These are phyloP conservation scores for Gopherus flavomarginatus DNA, from an alignment of 2,113 vertebrate genomes.

Conservation along the genomic window DNA sequence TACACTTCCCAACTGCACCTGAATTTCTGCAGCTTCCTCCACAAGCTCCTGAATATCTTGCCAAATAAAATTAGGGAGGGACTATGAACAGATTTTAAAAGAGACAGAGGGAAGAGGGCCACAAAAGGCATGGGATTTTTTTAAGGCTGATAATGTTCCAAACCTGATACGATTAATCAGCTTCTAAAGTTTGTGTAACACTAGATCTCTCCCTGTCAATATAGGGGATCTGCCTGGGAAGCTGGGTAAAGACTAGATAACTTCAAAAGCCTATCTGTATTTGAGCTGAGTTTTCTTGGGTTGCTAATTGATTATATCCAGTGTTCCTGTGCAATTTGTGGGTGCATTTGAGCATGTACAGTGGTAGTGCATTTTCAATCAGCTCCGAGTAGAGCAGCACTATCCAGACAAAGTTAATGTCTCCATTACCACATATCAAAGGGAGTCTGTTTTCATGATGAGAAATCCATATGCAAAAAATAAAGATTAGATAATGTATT, in stretches of 20 bases:
- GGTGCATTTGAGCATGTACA: neutral
- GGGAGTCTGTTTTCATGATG: neutral
- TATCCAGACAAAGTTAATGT: neutral
- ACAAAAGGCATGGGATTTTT: neutral
- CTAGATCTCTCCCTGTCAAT: neutral
- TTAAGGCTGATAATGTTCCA: neutral
- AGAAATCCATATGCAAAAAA: neutral
- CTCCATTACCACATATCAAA: neutral
- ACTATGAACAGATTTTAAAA: neutral
- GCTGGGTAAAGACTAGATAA: neutral
- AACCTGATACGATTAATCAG: neutral
- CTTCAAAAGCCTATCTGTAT: neutral
- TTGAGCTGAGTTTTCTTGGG: neutral
- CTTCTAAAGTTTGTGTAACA: neutral
- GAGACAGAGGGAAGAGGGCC: neutral
- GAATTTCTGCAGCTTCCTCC: neutral
- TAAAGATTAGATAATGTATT: neutral
- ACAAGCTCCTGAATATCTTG: neutral
- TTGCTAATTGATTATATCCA: neutral
- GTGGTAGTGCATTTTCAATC: neutral
- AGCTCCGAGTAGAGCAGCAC: neutral
- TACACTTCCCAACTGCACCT: neutral
- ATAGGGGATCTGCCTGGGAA: neutral
- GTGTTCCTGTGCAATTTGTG: neutral
- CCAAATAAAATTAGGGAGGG: neutral